phyloP scores from a whole-genome alignment of 1,140 invertebrate species.

The Aplysia californica region DNA sequence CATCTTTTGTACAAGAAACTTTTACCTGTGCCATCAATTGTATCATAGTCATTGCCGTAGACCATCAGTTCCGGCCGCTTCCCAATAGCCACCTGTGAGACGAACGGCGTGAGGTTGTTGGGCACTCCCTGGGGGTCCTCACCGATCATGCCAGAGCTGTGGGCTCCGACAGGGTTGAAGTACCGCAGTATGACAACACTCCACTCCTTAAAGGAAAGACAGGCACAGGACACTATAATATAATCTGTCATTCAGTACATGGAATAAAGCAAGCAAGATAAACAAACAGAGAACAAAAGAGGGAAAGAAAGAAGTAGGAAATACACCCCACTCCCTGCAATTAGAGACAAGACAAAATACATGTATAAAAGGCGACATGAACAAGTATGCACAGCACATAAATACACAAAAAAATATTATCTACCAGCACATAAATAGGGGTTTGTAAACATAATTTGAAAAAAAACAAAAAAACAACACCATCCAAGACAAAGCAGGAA shows the following conservation, averaged over 20 bases:
- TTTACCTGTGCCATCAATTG: constrained; percentile 95
- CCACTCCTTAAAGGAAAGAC: constrained; percentile 78
- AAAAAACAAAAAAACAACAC: no score
- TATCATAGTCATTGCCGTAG: constrained; percentile 96
- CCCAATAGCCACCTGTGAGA: constrained; percentile 95
- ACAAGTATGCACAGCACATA: no score
- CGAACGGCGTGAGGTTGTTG: constrained; percentile 97
- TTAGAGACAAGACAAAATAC: no score
- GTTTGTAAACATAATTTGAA: no score
- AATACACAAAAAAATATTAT: no score
- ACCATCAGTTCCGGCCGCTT: constrained; percentile 82
- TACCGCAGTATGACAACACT: constrained; percentile 94
- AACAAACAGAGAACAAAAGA: not conserved
- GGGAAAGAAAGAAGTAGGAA: not conserved
- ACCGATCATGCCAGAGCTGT: constrained; percentile 88
- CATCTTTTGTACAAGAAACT: no score
- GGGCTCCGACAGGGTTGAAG: constrained; percentile 99
- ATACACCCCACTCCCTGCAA: no score
- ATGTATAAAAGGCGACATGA: no score
- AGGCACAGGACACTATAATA: not conserved
- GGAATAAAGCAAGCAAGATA: not conserved
- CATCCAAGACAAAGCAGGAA: no score
- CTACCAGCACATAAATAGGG: no score
- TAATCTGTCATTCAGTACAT: not conserved
- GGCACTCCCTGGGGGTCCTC: constrained; percentile 95